Percentiles rank a stretch among this genome's conserved stretches.
Evolutionary conservation across 2,797 vertebrate species (phyloP).

Genomic region (Adrianichthys oophorus): DNA sequence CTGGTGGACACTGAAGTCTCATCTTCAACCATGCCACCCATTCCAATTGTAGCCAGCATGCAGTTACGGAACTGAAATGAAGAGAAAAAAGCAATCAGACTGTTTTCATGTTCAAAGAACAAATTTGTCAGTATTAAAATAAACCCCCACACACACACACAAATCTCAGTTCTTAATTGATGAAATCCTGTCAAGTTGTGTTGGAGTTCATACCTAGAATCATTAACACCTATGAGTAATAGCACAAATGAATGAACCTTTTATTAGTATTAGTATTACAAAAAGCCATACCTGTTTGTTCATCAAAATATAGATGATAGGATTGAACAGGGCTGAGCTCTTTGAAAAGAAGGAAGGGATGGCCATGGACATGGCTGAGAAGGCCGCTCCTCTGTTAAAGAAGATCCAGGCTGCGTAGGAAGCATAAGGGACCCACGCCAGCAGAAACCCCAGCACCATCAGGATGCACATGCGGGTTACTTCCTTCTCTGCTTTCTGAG

Average conservation of each 20-base stretch:
- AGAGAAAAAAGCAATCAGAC: background rate
- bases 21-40: slow-evolving; percentile 81
- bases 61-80: slow-evolving; percentile 81
- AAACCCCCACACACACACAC: too few species aligned
- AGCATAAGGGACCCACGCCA: slow-evolving; percentile 85
- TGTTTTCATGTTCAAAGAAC: too few species aligned
- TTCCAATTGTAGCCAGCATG: slow-evolving; percentile 81
- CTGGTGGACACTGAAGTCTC: slow-evolving; percentile 78
- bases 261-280: background rate
- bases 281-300: slow-evolving; percentile 76
- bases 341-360: slow-evolving; percentile 61
- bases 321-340: slow-evolving; percentile 25
- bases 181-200: too few species aligned
- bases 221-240: too few species aligned
- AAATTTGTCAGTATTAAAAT: too few species aligned
- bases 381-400: slow-evolving; percentile 77
- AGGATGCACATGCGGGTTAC: slow-evolving; percentile 65
- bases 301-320: slow-evolving; percentile 68
- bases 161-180: too few species aligned
- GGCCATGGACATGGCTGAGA: slow-evolving; percentile 73
- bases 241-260: too few species aligned
- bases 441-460: slow-evolving; percentile 84
- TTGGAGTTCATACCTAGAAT: too few species aligned
- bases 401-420: slow-evolving; percentile 84
- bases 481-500: slow-evolving; percentile 87